These are phyloP conservation scores for Brachionus angularis DNA, from an alignment of 1,140 invertebrate species.

Conservation along the genomic window DNA sequence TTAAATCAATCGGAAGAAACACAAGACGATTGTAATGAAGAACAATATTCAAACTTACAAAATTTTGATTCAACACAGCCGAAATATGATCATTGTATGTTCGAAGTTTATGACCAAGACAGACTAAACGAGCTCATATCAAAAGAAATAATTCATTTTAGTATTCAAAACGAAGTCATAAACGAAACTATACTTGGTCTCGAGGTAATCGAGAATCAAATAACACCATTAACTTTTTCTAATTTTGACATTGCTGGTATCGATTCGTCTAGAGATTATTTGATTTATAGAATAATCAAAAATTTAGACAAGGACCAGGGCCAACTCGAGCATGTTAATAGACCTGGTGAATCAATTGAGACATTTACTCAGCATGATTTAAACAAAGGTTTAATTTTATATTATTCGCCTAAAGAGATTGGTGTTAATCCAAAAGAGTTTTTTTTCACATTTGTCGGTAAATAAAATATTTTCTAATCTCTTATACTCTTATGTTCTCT, in stretches of 20 bases:
- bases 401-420: slow-evolving; percentile 28
- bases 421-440: slow-evolving; percentile 19
- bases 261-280: slow-evolving; percentile 5
- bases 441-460: slow-evolving; percentile 44
- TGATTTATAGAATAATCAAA: slow-evolving; percentile 35
- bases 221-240: slow-evolving; percentile 14
- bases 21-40: neutral
- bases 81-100: slow-evolving; percentile 35
- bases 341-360: slow-evolving; percentile 12
- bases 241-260: slow-evolving; percentile 44
- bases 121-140: slow-evolving; percentile 3
- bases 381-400: slow-evolving; percentile 28
- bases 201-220: slow-evolving; percentile 30
- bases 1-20: no score
- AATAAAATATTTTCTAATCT: no score
- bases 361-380: slow-evolving; percentile 35
- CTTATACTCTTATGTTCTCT: no score
- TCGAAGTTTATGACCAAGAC: slow-evolving; percentile 36
- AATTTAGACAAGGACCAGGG: slow-evolving; percentile 25
- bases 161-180: slow-evolving; percentile 29
- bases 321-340: slow-evolving; percentile 7
- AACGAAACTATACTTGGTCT: slow-evolving; percentile 30
- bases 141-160: slow-evolving; percentile 39
- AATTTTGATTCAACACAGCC: no score
- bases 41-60: neutral